A percentile compares a stretch with the other conserved stretches of the same genome.
phyloP scores from a whole-genome alignment of 35 echinoderm and acorn worm species.

The Hemicentrotus pulcherrimus region DNA sequence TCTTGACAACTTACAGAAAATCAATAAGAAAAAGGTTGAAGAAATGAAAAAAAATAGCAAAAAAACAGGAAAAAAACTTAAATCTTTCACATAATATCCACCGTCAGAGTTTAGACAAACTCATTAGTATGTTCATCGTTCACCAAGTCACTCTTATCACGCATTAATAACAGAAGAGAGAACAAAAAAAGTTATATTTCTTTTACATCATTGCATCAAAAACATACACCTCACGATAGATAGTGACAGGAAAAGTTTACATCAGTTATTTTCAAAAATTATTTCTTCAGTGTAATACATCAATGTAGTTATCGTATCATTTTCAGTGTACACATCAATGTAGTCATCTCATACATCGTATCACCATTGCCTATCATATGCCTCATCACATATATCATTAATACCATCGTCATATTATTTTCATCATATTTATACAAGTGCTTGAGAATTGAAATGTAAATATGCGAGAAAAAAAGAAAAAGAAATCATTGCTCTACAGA shows the following conservation, averaged over 20 bases:
- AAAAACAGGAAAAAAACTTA: background rate
- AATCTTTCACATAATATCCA: background rate
- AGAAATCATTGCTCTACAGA: background rate
- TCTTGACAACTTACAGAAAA: conserved; percentile 32
- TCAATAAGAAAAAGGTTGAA: background rate
- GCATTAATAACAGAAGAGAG: background rate
- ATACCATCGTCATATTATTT: background rate
- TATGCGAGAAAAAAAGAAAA: background rate
- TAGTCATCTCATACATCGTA: background rate
- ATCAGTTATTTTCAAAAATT: background rate
- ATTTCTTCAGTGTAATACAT: background rate
- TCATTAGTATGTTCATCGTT: background rate
- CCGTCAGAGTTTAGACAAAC: background rate
- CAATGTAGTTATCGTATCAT: no score
- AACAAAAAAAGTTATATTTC: background rate
- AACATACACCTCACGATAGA: background rate
- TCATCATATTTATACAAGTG: background rate
- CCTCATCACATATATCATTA: background rate
- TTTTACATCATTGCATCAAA: background rate
- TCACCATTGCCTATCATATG: background rate
- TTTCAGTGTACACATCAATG: background rate
- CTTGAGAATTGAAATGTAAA: background rate
- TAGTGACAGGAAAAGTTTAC: conserved; percentile 3
- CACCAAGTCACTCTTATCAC: background rate
- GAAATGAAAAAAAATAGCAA: background rate